These are phyloP conservation scores for Anableps anableps DNA, from an alignment of 2,797 vertebrate species.

Conservation along the genomic window DNA sequence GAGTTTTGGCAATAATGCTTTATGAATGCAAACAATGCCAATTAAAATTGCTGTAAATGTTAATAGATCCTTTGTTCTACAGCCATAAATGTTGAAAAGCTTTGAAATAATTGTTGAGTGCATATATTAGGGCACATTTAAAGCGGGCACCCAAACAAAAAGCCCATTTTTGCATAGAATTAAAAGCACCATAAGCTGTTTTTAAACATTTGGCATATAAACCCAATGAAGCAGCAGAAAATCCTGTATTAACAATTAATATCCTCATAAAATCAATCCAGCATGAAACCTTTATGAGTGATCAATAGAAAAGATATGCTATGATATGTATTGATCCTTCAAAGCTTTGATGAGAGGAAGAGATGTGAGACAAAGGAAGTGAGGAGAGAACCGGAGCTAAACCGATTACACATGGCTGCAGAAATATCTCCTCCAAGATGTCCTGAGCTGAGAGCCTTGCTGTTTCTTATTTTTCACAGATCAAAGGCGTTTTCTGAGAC, in stretches of 20 bases:
- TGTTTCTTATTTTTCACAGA: constrained; percentile 43
- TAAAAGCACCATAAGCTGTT: not conserved
- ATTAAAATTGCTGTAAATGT: not conserved
- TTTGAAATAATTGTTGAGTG: not conserved
- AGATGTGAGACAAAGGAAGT: not conserved
- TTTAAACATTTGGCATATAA: not conserved
- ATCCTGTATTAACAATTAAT: not conserved
- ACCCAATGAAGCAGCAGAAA: not conserved
- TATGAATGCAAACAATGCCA: not conserved
- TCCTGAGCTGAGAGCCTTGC: constrained; percentile 7
- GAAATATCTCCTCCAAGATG: not conserved
- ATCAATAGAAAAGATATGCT: not conserved
- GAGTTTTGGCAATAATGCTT: not conserved
- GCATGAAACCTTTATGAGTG: not conserved
- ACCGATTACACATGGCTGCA: not conserved
- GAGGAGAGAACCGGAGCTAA: constrained; percentile 3
- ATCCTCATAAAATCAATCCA: not conserved
- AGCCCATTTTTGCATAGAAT: not conserved
- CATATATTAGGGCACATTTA: not conserved
- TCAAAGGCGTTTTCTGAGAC: constrained; percentile 32
- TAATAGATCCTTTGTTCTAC: not conserved
- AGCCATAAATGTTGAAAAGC: not conserved
- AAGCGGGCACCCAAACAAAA: not conserved
- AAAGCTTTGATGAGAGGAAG: not conserved
- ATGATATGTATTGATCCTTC: not conserved